Evolutionary conservation across 2,888 invertebrate genomes (phyloP).

Genomic region (Callyntrura guangdongensis): DNA sequence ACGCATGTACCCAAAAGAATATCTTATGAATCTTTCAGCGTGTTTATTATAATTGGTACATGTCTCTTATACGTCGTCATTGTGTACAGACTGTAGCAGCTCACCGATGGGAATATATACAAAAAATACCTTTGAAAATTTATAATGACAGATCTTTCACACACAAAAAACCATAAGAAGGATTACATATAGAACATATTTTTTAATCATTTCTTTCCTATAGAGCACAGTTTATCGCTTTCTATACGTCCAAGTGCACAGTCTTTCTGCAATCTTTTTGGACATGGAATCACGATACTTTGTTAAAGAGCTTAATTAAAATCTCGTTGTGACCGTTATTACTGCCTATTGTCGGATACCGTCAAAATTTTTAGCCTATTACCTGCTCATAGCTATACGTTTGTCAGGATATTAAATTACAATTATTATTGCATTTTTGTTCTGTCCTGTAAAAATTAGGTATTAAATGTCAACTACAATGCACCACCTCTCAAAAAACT

Average conservation of each 20-base stretch:
- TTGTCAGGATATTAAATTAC: background rate
- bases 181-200: background rate
- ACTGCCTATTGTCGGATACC: background rate
- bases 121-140: slow-evolving; percentile 7
- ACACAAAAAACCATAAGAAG: background rate
- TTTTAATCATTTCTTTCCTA: no score
- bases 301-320: slow-evolving; percentile 17
- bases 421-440: background rate
- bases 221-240: background rate
- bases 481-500: no score
- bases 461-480: background rate
- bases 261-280: background rate
- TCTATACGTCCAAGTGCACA: background rate
- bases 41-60: slow-evolving; percentile 39
- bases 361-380: background rate
- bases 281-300: background rate
- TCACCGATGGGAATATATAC: slow-evolving; percentile 25
- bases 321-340: slow-evolving; percentile 21
- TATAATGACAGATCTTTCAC: slow-evolving; percentile 2
- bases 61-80: background rate
- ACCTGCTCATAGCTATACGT: no score
- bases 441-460: background rate
- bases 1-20: background rate
- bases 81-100: background rate
- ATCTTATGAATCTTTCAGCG: slow-evolving; percentile 32